Base-by-base conservation (phyloP, 1,140 invertebrate species). In the Ips nitidus region DNA sequence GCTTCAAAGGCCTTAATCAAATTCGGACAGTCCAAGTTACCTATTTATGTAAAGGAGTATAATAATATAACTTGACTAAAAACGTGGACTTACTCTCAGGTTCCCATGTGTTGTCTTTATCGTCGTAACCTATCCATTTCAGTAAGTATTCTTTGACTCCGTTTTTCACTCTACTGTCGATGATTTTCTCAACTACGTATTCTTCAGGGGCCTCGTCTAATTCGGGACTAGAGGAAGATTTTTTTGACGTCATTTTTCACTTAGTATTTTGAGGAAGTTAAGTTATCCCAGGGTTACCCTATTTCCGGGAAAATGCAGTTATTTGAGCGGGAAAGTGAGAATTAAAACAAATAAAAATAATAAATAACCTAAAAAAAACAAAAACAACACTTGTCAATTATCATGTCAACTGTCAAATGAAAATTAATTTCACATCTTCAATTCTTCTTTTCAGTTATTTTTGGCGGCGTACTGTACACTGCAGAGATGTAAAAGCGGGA, bases 11-110 rank as follows among this genome's bases (percentile, higher is more conserved):
- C 89, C 73, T 88, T 87, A 61, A 98, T 97, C 7, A 98, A 82
- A 73, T 94, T 94, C n/a, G 94, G 93, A 81, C 95, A 98, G 78
- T 96, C 94, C 1, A 98, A 81, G 81, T 95, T 93, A 69, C 92
- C 91, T 70, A 47, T 47, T 47, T 5, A 66, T 22, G 45, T 3
- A 50, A 60, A 67, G n/a, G 2, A 66, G 39, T 38, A 40, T 38
- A 5, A 41, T 38, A 4, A 57, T 4, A 57, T n/a, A 8, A 57
- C 39, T 3, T 1, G 8, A 47, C 5, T 6, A 6, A 6, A 47
- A n/a, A 6, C 5, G 45, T n/a, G 45, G n/a, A 50, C 22, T 70
- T 70, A 61, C 63, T 66, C 67, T 90, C 90, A 6, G 93, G 93
- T 75, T 95, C 92, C 93, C 93, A 94, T 1, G 92, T 93, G 72